A percentile compares a stretch with the other conserved stretches of the same genome.
phyloP scores from a whole-genome alignment of 1,140 invertebrate genomes.

The Asbolus verrucosus region DNA sequence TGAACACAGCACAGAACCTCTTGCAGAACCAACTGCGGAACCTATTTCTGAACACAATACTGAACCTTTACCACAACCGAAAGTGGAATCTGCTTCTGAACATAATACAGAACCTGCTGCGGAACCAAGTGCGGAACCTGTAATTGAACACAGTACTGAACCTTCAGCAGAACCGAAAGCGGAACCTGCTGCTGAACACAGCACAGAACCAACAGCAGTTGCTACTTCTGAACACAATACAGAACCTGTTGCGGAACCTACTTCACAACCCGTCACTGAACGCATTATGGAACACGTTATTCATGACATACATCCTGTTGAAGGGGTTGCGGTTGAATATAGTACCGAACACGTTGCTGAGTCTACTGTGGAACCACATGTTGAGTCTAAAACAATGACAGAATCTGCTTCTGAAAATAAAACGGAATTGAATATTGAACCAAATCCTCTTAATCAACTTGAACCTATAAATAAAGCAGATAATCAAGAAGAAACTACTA shows the following conservation, averaged over 20 bases:
- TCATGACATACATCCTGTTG: no score
- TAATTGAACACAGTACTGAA: background rate
- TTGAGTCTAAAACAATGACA: background rate
- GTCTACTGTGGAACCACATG: no score
- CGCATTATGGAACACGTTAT: constrained; percentile 11
- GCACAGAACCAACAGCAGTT: background rate
- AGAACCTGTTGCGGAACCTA: background rate
- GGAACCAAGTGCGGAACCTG: constrained; percentile 46
- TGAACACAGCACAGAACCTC: constrained; percentile 40
- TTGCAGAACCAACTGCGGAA: constrained; percentile 32
- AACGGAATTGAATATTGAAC: no score
- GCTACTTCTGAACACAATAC: constrained; percentile 39
- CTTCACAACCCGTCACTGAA: no score
- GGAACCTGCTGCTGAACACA: constrained; percentile 41
- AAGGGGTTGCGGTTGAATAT: no score
- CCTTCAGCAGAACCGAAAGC: background rate
- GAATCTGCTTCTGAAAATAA: constrained; percentile 38
- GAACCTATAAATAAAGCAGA: no score
- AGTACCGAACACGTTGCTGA: no score
- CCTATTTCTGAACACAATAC: constrained; percentile 31
- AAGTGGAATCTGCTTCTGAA: background rate
- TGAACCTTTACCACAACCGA: constrained; percentile 19
- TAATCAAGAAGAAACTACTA: no score
- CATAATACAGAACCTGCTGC: constrained; percentile 7
- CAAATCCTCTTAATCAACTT: background rate